Evolutionary conservation across 2,113 vertebrate species (phyloP), one percentile per base, ranked within the genome.

Genomic region (Melanerpes aurifrons): DNA sequence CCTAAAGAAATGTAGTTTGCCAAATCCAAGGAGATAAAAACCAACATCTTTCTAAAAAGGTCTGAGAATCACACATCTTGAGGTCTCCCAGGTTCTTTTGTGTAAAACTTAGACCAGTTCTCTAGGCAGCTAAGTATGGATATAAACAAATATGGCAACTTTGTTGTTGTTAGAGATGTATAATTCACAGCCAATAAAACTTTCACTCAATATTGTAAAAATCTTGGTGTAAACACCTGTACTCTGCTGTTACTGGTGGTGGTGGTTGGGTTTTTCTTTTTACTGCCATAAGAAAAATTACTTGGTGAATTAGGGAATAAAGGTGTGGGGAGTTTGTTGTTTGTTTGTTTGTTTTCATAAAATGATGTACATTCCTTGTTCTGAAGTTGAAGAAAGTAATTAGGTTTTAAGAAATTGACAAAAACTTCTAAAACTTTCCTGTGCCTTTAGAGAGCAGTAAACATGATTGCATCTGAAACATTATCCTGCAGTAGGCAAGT

Each of bases 331-430:
- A 10, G 10, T 10, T 40, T 10, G 40, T 13, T 61, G 9, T 26
- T 54, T 54, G 20, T 26, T 54, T 72, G 62, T 70, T 69, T 87
- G 71, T 74, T 14, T 43, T 35, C 71, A 15, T 31, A 81, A 87
- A 81, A 70, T 82, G 48, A 71, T 86, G 47, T 64, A n/a, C 45
- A 17, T 83, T 90, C 45, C n/a, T 74, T 80, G n/a, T 73, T 64
- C 47, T 61, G 72, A 88, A 86, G 61, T 82, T 90, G 83, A 94
- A 77, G 66, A 86, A 93, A 92, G 71, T 92, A 94, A 95, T 97
- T 92, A 92, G 73, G 63, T 89, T 93, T 87, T 66, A 85, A 89
- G 89, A 92, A 93, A 92, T 87, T 74, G 86, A 87, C 89, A 85
- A 80, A 89, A 96, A 74, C 71, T 57, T 45, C 80, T 56, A 3